phyloP scores from a whole-genome alignment of 2,113 vertebrate species.

The Blennius ocellaris region DNA sequence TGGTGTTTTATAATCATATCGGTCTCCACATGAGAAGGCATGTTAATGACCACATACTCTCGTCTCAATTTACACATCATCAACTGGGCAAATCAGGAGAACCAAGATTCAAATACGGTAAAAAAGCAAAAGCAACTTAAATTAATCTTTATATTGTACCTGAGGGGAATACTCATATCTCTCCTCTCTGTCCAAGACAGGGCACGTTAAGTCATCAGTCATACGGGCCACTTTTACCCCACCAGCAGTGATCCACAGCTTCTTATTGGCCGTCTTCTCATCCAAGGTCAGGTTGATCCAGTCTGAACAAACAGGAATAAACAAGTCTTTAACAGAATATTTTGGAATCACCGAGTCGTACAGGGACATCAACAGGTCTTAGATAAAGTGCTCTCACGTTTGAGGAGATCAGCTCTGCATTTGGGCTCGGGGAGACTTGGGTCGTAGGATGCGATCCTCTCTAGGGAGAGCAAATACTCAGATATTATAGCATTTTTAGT shows the following conservation, averaged over 20 bases:
- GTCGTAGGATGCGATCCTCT: constrained; percentile 66
- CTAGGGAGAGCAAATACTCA: constrained; percentile 33
- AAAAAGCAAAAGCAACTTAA: not conserved
- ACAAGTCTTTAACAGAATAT: not conserved
- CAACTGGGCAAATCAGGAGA: not conserved
- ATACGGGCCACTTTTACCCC: constrained; percentile 71
- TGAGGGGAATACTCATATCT: constrained; percentile 79
- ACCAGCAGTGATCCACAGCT: constrained; percentile 74
- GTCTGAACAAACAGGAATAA: constrained; percentile 44
- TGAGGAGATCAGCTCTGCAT: constrained; percentile 74
- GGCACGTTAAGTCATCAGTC: constrained; percentile 70
- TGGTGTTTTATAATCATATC: constrained; percentile 26
- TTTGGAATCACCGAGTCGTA: not conserved
- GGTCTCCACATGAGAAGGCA: not conserved
- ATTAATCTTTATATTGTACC: constrained; percentile 39
- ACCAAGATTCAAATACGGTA: not conserved
- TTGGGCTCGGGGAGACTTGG: constrained; percentile 73
- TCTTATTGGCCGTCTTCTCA: constrained; percentile 76
- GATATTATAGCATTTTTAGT: no score
- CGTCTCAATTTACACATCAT: constrained; percentile 5
- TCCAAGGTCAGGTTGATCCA: constrained; percentile 74
- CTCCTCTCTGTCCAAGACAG: constrained; percentile 74
- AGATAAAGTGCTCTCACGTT: constrained; percentile 56
- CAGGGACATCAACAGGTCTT: not conserved
- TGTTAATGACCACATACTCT: not conserved